Conservation (phyloP, 2,113 vertebrate genomes). For the Conger conger region DNA sequence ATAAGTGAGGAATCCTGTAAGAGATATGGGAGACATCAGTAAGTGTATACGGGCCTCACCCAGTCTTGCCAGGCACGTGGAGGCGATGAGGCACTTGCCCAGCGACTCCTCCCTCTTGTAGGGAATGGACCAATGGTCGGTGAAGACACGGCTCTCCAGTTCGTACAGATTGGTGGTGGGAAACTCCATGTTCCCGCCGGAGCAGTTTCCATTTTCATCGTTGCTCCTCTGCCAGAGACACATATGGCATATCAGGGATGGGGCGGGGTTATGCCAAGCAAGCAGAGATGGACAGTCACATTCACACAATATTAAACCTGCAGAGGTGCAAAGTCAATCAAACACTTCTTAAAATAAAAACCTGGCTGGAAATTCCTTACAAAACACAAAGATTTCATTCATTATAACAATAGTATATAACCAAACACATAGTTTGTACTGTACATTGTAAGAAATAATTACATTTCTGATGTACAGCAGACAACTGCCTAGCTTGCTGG, state of each 20-base stretch:
- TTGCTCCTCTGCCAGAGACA: slow-evolving; percentile 77
- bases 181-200: slow-evolving; percentile 91
- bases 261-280: not conserved
- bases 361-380: too few relatives aligned
- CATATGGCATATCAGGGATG: not conserved
- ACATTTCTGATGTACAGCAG: too few relatives aligned
- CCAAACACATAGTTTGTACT: too few relatives aligned
- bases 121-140: slow-evolving; percentile 98
- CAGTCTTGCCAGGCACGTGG: slow-evolving; percentile 88
- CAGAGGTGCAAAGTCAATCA: too few relatives aligned
- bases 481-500: too few relatives aligned
- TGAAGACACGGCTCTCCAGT: slow-evolving; percentile 94
- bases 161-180: slow-evolving; percentile 98
- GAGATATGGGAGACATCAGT: not conserved
- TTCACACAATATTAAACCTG: too few relatives aligned
- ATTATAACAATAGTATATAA: too few relatives aligned
- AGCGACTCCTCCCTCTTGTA: slow-evolving; percentile 96
- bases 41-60: slow-evolving; percentile 68
- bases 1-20: not conserved
- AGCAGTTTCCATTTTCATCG: slow-evolving; percentile 97
- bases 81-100: slow-evolving; percentile 94
- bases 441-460: too few relatives aligned
- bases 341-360: too few relatives aligned
- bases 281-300: too few relatives aligned
- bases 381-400: too few relatives aligned